Evolutionary conservation across 1,140 invertebrate genomes (phyloP), one percentile per base, ranked within the genome.

Genomic region (Drosophila cardini): DNA sequence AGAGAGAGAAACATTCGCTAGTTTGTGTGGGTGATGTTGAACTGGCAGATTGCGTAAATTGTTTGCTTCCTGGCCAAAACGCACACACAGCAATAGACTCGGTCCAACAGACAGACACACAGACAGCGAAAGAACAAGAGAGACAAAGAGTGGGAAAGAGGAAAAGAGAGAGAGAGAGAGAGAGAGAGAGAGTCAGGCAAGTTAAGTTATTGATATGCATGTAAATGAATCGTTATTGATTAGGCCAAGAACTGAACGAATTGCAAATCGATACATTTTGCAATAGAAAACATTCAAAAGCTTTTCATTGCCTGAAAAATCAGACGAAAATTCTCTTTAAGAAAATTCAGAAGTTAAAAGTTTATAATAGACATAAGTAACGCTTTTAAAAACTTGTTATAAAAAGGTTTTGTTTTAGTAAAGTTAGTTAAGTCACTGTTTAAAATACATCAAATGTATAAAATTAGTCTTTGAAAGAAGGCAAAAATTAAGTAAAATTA

Each of bases 21-120:
- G 18, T 53, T 32, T 46, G 43, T 53, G 50, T 70, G 64, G 48
- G 55, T 57, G 53, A 61, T 72, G 63, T 60, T 78, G 82, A 79
- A 70, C 53, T 77, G 69, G 80, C 83, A 84, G 76, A 87, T 86
- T 87, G 83, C 73, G 79, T 82, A 87, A 89, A 87, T 89, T 84
- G 84, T 72, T 80, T 84, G 73, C 80, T 80, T 89, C 83, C 83
- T 82, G 79, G 60, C 82, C 78, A 38, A 58, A 67, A 61, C 45
- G 69, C 60, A 78, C 56, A 53, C 67, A 48, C 63, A 62, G 48
- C 32, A 36, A 61, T 60, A 65, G 71, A 64, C 64, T 56, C 75
- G 70, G 10, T 42, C 26, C 18, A 43, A 48, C n/a, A 52, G 11
- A 40, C 30, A 15, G 40, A 38, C 42, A 61, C 34, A 46, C 16